A percentile compares a stretch with the other conserved stretches of the same genome.
These are phyloP conservation scores for Clunio marinus DNA, from an alignment of 2,888 invertebrate genomes.

Conservation along the genomic window DNA sequence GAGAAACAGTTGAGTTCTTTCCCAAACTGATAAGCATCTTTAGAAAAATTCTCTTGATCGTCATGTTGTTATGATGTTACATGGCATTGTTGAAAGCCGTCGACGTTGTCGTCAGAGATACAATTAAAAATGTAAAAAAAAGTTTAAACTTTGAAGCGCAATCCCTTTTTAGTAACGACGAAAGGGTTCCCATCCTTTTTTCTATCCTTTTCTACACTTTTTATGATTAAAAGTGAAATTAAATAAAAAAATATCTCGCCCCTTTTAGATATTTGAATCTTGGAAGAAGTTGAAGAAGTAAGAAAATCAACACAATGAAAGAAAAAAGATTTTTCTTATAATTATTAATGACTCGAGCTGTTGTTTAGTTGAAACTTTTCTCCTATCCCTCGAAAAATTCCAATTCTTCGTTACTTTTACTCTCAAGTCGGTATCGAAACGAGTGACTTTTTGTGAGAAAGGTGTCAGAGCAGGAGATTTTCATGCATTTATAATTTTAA, in stretches of 20 bases:
- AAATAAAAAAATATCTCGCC: background rate
- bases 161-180: no score
- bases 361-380: constrained; percentile 30
- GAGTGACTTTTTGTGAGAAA: constrained; percentile 30
- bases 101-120: constrained; percentile 8
- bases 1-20: constrained; percentile 21
- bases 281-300: background rate
- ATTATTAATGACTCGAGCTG: constrained; percentile 36
- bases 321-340: background rate
- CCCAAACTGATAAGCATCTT: constrained; percentile 37
- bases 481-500: constrained; percentile 17
- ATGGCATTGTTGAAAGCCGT: constrained; percentile 31
- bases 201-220: background rate
- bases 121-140: constrained; percentile 26
- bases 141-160: background rate
- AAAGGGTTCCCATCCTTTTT: no score
- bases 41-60: background rate
- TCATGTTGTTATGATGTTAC: constrained; percentile 37
- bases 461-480: constrained; percentile 19
- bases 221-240: background rate
- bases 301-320: background rate
- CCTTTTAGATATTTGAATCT: background rate
- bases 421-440: background rate
- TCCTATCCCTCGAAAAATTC: constrained; percentile 8
- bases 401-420: no score